These are phyloP conservation scores for Sesamia nonagrioides DNA, from an alignment of 1,140 invertebrate genomes.

Conservation along the genomic window DNA sequence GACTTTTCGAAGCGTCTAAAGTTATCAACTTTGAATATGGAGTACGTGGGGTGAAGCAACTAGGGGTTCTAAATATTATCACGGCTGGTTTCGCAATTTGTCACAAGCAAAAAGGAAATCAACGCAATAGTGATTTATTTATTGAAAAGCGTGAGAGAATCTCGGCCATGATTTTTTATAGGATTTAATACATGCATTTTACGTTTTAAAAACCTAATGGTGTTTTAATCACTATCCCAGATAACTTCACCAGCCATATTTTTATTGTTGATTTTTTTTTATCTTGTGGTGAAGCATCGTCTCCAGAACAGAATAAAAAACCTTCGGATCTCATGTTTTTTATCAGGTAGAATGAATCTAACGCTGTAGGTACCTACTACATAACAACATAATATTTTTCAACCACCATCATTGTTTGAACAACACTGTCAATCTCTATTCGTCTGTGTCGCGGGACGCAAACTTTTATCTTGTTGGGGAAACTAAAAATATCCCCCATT, in stretches of 20 bases:
- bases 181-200: not conserved
- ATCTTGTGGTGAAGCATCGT: too few species aligned
- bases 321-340: not conserved
- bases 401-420: conserved; percentile 27
- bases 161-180: not conserved
- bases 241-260: too few species aligned
- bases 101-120: not conserved
- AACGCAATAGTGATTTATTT: not conserved
- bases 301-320: too few species aligned
- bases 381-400: not conserved
- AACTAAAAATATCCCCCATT: conserved; percentile 58
- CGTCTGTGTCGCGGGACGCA: conserved; percentile 10
- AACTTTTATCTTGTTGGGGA: conserved; percentile 39
- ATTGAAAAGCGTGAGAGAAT: not conserved
- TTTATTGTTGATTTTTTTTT: too few species aligned
- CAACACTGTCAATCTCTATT: conserved; percentile 33
- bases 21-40: not conserved
- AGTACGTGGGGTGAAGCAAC: not conserved
- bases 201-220: too few species aligned
- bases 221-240: too few species aligned
- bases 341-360: not conserved
- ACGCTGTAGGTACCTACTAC: not conserved
- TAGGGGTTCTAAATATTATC: not conserved
- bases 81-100: conserved; percentile 1
- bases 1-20: conserved; percentile 27